Evolutionary conservation across 2,888 invertebrate species (phyloP).

Genomic region (Megalurothrips usitatus): DNA sequence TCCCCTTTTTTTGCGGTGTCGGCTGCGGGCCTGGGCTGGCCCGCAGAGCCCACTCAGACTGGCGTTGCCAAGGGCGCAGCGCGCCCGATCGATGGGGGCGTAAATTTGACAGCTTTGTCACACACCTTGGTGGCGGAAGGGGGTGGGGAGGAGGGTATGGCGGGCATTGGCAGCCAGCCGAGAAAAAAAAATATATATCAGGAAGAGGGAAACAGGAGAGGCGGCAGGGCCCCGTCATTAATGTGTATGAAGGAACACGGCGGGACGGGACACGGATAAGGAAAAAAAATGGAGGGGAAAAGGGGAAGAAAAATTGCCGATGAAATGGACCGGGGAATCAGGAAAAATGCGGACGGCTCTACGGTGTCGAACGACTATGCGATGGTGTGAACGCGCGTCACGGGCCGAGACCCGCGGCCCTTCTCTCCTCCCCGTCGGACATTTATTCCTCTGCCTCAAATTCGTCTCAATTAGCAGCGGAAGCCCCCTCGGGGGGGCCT

Average conservation of each 20-base stretch:
- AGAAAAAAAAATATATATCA: neutral
- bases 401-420: too few species aligned
- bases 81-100: neutral
- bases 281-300: too few species aligned
- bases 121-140: neutral
- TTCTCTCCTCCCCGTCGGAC: too few species aligned
- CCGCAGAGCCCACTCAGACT: too few species aligned
- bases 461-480: neutral
- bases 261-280: neutral
- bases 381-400: too few species aligned
- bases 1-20: too few species aligned
- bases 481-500: neutral
- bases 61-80: too few species aligned
- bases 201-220: neutral
- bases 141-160: neutral
- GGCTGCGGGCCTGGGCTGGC: too few species aligned
- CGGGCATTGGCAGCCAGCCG: neutral
- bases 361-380: too few species aligned
- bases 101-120: slow-evolving; percentile 11
- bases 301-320: too few species aligned
- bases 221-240: neutral
- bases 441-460: neutral
- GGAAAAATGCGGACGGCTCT: too few species aligned
- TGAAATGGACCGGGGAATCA: too few species aligned
- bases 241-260: neutral